Percentiles rank a stretch among this genome's conserved stretches.
Conservation (phyloP, 2,113 vertebrate genomes). For the Oriolus oriolus region DNA sequence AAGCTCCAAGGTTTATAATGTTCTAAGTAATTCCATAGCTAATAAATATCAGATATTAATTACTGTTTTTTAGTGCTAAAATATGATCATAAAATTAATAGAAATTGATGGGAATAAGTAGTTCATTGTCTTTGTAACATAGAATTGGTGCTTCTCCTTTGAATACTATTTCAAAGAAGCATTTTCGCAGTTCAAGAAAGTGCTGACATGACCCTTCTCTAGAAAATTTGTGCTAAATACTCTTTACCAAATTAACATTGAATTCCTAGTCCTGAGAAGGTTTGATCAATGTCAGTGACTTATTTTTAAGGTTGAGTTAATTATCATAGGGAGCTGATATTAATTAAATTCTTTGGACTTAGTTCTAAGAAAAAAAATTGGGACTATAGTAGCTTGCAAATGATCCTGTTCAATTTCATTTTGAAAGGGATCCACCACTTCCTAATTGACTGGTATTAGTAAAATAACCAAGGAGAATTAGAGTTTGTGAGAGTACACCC, state of each 20-base stretch:
- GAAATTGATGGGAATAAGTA: not conserved
- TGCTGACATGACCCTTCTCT: not conserved
- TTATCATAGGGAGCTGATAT: conserved; percentile 12
- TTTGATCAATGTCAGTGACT: not conserved
- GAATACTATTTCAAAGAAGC: not conserved
- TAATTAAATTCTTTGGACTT: conserved; percentile 30
- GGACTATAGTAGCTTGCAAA: not conserved
- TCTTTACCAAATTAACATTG: not conserved
- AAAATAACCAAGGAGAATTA: conserved; percentile 48
- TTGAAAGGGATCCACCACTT: not conserved
- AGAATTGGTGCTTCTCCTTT: not conserved
- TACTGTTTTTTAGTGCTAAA: not conserved
- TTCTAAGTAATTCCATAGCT: not conserved
- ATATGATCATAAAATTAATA: not conserved
- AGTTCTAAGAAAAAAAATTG: not conserved
- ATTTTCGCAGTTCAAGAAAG: not conserved
- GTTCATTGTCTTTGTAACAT: not conserved
- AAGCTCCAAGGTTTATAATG: not conserved
- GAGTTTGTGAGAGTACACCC: conserved; percentile 13
- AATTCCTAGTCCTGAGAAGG: not conserved
- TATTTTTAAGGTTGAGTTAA: conserved; percentile 33
- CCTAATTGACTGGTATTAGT: conserved; percentile 32
- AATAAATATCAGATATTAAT: not conserved
- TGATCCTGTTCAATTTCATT: not conserved
- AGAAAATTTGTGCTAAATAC: not conserved